Evolutionary conservation across 2,797 vertebrate genomes (phyloP), one percentile per base, ranked within the genome.

Genomic region (Thamnophis elegans): DNA sequence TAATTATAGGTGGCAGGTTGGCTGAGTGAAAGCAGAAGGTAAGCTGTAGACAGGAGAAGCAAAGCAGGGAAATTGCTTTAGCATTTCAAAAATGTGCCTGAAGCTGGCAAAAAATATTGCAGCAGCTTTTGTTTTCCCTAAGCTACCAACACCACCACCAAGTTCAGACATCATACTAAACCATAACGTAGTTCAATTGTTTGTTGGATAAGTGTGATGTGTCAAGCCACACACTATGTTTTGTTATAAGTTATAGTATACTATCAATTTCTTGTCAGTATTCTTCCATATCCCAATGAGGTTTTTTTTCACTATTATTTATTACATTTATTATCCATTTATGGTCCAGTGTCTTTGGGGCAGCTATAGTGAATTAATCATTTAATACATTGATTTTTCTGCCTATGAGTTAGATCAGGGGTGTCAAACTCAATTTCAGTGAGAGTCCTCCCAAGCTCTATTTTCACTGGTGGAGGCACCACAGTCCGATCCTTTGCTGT

Each of bases 1-100:
- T 96, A 96, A 96, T 97, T 96, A 97, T 54, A 65, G 36, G 82
- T 97, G 97, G 93, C 96, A 97, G 91, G 94, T 97, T 97, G 97
- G 97, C 92, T 93, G 62, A 96, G 91, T 68, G 91, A 94, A 89
- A 90, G 60, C 94, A 95, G 92, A 95, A 96, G 92, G 94, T 95
- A 92, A 95, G 91, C 89, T 47, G 95, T 93, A 93, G 87, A 60
- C 25, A 91, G n/a, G 47, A 91, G 90, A 68, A 90, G 73, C 89
- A 92, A 92, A 85, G 89, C 28, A 73, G 93, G 65, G 88, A 93
- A 89, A 82, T 28, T 5, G 36, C 86, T 62, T 88, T 3, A 65
- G 68, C 32, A 32, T 36, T 78, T 56, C 73, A 32, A 42, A 36
- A 10, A 1, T 56, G 93, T 92, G 20, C 18, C 94, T 94, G 87